Evolutionary conservation across 2,113 vertebrate species (phyloP), one percentile per base, ranked within the genome.

Genomic region (Perca schrenkii): DNA sequence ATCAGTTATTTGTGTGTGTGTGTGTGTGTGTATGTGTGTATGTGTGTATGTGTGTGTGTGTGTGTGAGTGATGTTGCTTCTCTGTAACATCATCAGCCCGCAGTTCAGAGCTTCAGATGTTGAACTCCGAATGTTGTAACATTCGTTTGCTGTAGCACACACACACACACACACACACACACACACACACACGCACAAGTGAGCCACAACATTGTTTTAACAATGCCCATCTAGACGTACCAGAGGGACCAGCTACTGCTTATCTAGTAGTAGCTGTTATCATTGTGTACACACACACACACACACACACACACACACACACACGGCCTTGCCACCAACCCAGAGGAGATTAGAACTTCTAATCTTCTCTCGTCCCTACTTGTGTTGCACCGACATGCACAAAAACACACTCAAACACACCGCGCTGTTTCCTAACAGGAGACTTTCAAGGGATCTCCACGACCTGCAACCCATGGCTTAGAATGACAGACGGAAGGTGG

Each of bases 191-290:
- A 31, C 28, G 22, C n/a, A n/a, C 25, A 57, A 54, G 70, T 65
- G 61, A 83, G 69, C 22, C 28, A 60, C 74, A 85, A 46, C 77
- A 70, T 69, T 71, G 77, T 77, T 78, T 76, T 40, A 83, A 85
- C 64, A 54, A 65, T 60, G 28, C 67, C 54, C 87, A 88, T 83
- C 60, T 63, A 68, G 56, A 74, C 73, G 34, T 14, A 82, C 87
- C 83, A 69, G 64, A 80, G 90, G 84, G 90, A 89, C 62, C 46
- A 72, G 70, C 73, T 46, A 46, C 76, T 70, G 77, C 86, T 91
- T 92, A 93, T 92, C 89, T 83, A 67, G 67, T 78, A 61, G 73
- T 73, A 50, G 85, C 86, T 87, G 87, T 93, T 93, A 93, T 92
- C 89, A 75, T 63, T 76, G 74, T 49, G 78, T 74, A 58, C 53